phyloP scores from a whole-genome alignment of 2,113 vertebrate species.

The Gasterosteus aculeatus region DNA sequence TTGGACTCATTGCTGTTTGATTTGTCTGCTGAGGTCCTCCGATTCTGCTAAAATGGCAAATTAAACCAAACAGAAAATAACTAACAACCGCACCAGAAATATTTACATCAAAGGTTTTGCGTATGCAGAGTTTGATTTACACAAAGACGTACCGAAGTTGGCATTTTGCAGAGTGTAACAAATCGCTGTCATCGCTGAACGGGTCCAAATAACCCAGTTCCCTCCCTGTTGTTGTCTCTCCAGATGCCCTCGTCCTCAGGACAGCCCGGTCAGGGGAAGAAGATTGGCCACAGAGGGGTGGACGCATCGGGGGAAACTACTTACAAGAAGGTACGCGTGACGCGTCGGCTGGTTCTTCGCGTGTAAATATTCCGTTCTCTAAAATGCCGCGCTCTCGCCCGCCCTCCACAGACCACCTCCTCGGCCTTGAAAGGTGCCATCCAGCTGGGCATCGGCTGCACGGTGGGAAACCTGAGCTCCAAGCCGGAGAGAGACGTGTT shows the following conservation, averaged over 20 bases:
- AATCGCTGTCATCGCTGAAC: slow-evolving; percentile 21
- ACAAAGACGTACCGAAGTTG: no score
- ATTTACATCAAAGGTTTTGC: background rate
- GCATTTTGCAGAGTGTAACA: background rate
- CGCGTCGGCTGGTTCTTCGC: background rate
- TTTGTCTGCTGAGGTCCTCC: slow-evolving; percentile 8
- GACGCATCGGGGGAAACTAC: slow-evolving; percentile 95
- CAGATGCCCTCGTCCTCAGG: slow-evolving; percentile 82
- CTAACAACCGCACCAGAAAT: background rate
- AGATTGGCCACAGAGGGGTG: slow-evolving; percentile 91
- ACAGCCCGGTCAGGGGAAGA: slow-evolving; percentile 83
- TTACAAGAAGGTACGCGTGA: slow-evolving; percentile 88
- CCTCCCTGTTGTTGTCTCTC: slow-evolving; percentile 9
- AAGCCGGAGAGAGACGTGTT: slow-evolving; percentile 97
- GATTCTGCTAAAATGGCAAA: slow-evolving; percentile 5
- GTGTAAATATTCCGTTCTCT: no score
- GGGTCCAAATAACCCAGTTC: background rate
- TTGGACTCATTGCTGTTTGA: background rate
- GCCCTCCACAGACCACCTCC: slow-evolving; percentile 88
- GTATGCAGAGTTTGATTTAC: background rate
- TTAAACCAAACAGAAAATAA: slow-evolving; percentile 18
- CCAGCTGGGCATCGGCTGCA: slow-evolving; percentile 98
- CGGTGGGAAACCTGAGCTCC: slow-evolving; percentile 96
- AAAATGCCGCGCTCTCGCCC: background rate
- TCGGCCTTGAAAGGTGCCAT: slow-evolving; percentile 98